These are phyloP conservation scores for Mormyrus proboscirostris DNA, from an alignment of 2,797 vertebrate species.

Conservation along the genomic window DNA sequence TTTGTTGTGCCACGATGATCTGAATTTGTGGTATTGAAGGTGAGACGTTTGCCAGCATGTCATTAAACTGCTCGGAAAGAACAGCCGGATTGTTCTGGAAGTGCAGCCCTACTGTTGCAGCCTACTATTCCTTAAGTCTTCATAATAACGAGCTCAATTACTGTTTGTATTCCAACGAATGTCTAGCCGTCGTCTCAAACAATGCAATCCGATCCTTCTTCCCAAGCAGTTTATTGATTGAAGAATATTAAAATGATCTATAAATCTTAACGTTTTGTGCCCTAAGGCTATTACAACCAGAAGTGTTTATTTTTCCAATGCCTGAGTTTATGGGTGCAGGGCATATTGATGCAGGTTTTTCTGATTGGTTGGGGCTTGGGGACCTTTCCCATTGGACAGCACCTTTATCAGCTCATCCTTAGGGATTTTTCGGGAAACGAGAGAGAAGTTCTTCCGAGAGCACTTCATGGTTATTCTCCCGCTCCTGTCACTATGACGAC, in stretches of 20 bases:
- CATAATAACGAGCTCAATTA: neutral
- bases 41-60: neutral
- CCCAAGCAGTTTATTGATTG: neutral
- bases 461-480: slow-evolving; percentile 12
- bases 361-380: neutral
- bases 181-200: neutral
- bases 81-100: neutral
- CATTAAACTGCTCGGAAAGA: neutral
- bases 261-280: neutral
- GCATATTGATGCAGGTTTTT: neutral
- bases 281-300: neutral
- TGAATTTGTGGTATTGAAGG: neutral
- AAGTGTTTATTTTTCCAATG: neutral
- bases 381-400: neutral
- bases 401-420: neutral
- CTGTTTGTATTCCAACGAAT: neutral
- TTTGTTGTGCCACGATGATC: neutral
- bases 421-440: neutral
- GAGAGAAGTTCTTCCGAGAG: neutral
- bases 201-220: neutral
- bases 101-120: neutral
- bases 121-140: neutral
- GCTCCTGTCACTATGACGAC: slow-evolving; percentile 19
- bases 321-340: neutral
- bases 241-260: neutral